Evolutionary conservation across 2,113 vertebrate species (phyloP).

Genomic region (Microcebus ravelobensis): DNA sequence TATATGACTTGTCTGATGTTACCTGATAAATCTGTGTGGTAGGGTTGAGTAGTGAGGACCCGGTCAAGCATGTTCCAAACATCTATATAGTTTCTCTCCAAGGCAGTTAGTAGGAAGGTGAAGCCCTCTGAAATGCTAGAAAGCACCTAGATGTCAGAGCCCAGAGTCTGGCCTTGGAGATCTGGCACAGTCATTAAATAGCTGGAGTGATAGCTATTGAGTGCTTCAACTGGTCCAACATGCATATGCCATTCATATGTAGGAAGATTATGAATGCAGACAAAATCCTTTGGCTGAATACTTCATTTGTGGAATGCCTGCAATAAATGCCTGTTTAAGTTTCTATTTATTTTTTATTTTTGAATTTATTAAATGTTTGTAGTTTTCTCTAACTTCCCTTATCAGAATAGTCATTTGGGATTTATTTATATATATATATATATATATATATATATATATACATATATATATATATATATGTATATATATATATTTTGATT

Average conservation of each 20-base stretch:
- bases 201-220: not conserved
- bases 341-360: not conserved
- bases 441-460: too few relatives aligned
- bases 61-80: too few relatives aligned
- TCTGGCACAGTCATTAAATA: not conserved
- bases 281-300: not conserved
- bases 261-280: not conserved
- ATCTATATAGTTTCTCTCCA: not conserved
- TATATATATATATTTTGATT: not conserved
- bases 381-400: not conserved
- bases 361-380: not conserved
- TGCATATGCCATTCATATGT: not conserved
- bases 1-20: not conserved
- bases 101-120: not conserved
- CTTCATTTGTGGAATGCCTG: conserved; percentile 1
- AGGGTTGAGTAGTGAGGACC: not conserved
- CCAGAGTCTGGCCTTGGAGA: not conserved
- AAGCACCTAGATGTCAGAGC: not conserved
- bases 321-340: not conserved
- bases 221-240: accelerated
- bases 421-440: not conserved
- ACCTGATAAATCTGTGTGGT: not conserved
- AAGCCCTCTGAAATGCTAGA: not conserved
- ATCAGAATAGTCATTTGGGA: not conserved
- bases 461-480: too few relatives aligned